Conservation (phyloP, 2,797 vertebrate species). For the Acipenser oxyrinchus region DNA sequence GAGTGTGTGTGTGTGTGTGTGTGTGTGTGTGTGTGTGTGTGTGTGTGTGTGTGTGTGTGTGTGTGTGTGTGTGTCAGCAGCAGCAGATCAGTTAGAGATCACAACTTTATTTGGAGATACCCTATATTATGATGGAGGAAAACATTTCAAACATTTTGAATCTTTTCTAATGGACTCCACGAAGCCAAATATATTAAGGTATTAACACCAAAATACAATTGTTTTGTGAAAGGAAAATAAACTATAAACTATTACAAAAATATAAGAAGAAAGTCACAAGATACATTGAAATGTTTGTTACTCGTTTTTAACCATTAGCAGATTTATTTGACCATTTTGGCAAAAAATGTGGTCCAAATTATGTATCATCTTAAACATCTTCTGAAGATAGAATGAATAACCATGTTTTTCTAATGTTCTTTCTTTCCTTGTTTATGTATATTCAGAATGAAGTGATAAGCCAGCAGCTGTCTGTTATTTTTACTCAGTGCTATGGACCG, state of each 20-base stretch:
- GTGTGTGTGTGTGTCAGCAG: constrained; percentile 26
- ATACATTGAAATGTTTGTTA: neutral
- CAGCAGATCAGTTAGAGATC: neutral
- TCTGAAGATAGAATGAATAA: neutral
- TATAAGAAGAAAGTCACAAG: neutral
- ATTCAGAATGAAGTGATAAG: constrained; percentile 67
- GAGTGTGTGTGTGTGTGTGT: constrained; percentile 19
- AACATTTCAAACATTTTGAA: too few relatives aligned
- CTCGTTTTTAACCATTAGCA: neutral
- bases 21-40: constrained; percentile 5
- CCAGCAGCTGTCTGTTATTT: constrained; percentile 70
- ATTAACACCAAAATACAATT: neutral
- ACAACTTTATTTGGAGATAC: neutral
- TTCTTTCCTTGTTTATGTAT: constrained; percentile 12
- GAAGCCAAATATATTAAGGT: too few relatives aligned
- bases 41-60: constrained; percentile 4
- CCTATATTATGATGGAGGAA: neutral
- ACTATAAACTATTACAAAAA: neutral
- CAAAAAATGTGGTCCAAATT: too few relatives aligned
- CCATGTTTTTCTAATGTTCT: neutral
- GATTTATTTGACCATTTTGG: too few relatives aligned
- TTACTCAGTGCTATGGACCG: constrained; percentile 70
- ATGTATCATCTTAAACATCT: too few relatives aligned
- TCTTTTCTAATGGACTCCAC: too few relatives aligned
- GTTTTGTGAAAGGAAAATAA: neutral